A percentile compares a stretch with the other conserved stretches of the same genome.
phyloP scores from a whole-genome alignment of 2,888 invertebrate species.

The Zygogramma bicolorata region DNA sequence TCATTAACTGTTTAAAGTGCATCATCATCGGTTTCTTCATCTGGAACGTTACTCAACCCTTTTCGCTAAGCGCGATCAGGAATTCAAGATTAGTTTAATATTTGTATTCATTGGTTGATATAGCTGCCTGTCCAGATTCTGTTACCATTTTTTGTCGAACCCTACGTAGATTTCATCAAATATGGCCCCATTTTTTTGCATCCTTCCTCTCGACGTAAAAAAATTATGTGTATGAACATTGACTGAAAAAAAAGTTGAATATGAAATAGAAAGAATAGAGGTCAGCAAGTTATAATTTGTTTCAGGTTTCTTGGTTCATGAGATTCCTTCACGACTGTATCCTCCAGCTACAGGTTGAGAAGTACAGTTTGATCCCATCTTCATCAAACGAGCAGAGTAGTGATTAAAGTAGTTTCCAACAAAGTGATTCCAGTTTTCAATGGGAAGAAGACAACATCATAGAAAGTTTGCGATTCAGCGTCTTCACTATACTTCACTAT shows the following conservation, averaged over 20 bases:
- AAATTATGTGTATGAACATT: not conserved
- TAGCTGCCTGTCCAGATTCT: constrained; percentile 48
- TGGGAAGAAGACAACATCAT: constrained; percentile 27
- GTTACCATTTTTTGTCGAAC: constrained; percentile 47
- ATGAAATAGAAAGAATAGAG: not conserved
- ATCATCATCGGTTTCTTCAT: constrained; percentile 21
- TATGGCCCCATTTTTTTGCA: not conserved
- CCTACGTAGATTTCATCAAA: constrained; percentile 38
- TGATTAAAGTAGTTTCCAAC: constrained; percentile 30
- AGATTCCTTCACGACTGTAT: constrained; percentile 51
- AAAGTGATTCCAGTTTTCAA: constrained; percentile 35
- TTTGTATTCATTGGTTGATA: constrained; percentile 44
- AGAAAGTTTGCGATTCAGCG: too few relatives aligned
- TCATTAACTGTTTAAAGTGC: not conserved
- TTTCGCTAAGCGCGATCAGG: constrained; percentile 47
- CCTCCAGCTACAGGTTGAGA: constrained; percentile 50
- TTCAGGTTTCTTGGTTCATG: constrained; percentile 48
- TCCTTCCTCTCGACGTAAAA: not conserved
- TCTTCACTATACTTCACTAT: too few relatives aligned
- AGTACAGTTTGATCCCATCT: constrained; percentile 46
- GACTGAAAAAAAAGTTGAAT: not conserved
- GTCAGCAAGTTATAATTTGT: constrained; percentile 33
- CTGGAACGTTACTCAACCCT: constrained; percentile 41
- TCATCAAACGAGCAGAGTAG: constrained; percentile 36
- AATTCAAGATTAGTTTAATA: constrained; percentile 48